Percentiles rank a stretch among this genome's conserved stretches.
phyloP scores from a whole-genome alignment of 2,888 invertebrate genomes.

The Nesidiocoris tenuis region DNA sequence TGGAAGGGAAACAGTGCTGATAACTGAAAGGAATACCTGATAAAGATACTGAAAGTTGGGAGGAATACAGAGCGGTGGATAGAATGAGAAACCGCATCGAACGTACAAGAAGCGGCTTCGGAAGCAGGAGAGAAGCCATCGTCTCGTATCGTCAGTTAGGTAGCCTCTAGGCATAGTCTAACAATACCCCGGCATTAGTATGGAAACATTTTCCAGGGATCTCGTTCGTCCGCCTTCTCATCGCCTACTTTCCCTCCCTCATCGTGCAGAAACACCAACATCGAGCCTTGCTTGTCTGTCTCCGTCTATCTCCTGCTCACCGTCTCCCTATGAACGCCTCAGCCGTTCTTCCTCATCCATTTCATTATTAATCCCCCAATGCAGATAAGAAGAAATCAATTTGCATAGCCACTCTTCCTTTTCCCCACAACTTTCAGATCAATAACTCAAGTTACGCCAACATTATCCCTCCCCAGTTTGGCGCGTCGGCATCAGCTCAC shows the following conservation, averaged over 20 bases:
- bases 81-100: background rate
- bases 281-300: background rate
- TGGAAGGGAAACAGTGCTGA: too few species aligned
- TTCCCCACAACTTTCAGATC: conserved; percentile 39
- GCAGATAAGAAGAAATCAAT: conserved; percentile 46
- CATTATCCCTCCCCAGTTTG: conserved; percentile 13
- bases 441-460: conserved; percentile 37
- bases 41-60: background rate
- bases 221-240: conserved; percentile 9
- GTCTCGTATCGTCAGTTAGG: conserved; percentile 13
- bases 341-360: conserved; percentile 15
- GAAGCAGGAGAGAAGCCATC: background rate
- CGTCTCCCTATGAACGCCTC: conserved; percentile 10
- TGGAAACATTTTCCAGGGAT: conserved; percentile 45
- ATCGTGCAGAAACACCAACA: background rate
- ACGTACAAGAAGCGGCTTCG: background rate
- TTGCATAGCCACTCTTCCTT: conserved; percentile 43
- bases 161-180: conserved; percentile 34
- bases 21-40: too few species aligned
- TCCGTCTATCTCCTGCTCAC: conserved; percentile 24
- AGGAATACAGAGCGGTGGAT: background rate
- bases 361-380: conserved; percentile 45
- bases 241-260: background rate
- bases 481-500: background rate
- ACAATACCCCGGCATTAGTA: conserved; percentile 45